These are phyloP conservation scores for Gobius niger DNA, from an alignment of 2,113 vertebrate genomes.

Conservation along the genomic window DNA sequence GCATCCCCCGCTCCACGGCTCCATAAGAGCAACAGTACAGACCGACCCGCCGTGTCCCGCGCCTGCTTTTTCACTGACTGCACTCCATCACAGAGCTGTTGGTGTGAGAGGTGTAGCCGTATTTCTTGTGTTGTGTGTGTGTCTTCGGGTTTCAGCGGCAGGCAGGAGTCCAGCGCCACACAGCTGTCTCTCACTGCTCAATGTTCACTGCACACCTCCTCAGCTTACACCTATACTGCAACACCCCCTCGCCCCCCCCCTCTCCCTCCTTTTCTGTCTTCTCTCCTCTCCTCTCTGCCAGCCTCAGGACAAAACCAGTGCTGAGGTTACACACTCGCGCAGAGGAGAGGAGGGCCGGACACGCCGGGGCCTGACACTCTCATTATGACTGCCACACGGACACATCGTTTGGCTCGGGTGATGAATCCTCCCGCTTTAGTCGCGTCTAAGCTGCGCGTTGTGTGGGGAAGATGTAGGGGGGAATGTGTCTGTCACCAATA, in stretches of 20 bases:
- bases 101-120: not conserved
- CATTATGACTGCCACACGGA: not conserved
- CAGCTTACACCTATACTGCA: not conserved
- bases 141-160: not conserved
- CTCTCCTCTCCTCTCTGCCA: not conserved
- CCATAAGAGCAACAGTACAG: too few species aligned
- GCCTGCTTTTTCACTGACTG: too few species aligned
- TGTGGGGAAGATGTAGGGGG: not conserved
- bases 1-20: too few species aligned
- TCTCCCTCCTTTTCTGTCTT: not conserved
- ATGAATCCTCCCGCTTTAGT: not conserved
- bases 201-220: conserved; percentile 12
- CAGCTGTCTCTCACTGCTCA: conserved; percentile 12
- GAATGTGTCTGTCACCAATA: not conserved
- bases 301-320: not conserved
- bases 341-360: not conserved
- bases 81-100: not conserved
- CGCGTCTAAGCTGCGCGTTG: too few species aligned
- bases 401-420: not conserved
- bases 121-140: not conserved
- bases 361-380: not conserved
- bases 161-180: conserved; percentile 2
- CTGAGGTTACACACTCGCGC: not conserved
- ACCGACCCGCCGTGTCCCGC: too few species aligned
- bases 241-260: not conserved